These are phyloP conservation scores for Conger conger DNA, from an alignment of 2,113 vertebrate genomes.

Conservation along the genomic window DNA sequence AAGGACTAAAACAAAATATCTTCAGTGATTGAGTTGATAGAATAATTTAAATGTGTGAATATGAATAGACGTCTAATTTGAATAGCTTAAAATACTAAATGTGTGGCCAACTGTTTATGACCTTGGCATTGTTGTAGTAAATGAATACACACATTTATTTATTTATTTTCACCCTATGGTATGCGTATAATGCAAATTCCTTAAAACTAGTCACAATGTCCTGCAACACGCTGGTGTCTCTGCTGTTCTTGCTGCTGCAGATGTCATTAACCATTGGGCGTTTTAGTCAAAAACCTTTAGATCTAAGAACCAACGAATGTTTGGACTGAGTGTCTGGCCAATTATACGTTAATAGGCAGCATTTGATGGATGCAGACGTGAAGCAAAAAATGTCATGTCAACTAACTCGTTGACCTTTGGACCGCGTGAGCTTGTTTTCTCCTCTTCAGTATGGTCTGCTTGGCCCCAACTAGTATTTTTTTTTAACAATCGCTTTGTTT, in stretches of 20 bases:
- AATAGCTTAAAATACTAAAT: constrained; percentile 1
- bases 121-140: neutral
- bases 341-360: neutral
- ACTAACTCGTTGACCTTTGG: neutral
- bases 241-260: neutral
- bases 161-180: neutral
- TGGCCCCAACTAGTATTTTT: neutral
- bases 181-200: neutral
- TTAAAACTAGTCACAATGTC: neutral
- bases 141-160: neutral
- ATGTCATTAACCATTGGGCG: neutral
- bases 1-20: no score
- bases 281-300: neutral
- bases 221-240: neutral
- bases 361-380: neutral
- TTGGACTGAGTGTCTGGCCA: neutral
- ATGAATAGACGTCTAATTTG: no score
- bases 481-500: neutral
- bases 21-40: no score
- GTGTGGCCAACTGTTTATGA: neutral
- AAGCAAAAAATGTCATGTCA: constrained; percentile 7
- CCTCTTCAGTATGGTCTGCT: neutral
- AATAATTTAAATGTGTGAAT: no score
- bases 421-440: neutral
- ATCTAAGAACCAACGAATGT: neutral